phyloP scores from a whole-genome alignment of 1,140 invertebrate genomes.

The Portunus trituberculatus region DNA sequence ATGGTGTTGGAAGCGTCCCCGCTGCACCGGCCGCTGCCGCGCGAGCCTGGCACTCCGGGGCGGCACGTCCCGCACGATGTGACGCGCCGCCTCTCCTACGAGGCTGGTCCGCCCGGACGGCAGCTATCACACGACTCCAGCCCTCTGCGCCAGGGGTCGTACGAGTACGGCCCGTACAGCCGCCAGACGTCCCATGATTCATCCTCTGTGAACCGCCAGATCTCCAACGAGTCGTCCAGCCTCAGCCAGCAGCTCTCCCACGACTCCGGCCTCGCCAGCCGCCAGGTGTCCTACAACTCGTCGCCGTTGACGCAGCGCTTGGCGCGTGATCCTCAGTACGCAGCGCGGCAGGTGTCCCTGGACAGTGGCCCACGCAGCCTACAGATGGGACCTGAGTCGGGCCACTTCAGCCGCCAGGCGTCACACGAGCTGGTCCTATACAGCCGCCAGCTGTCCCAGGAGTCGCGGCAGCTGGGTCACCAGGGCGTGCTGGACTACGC shows the following conservation, averaged over 20 bases:
- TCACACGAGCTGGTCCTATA: conserved; percentile 22
- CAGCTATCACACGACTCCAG: conserved; percentile 58
- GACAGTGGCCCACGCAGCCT: conserved; percentile 2
- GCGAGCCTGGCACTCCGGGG: conserved; percentile 39
- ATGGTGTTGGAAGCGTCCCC: conserved; percentile 43
- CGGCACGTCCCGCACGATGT: neutral
- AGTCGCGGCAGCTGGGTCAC: conserved; percentile 4
- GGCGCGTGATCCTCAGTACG: neutral
- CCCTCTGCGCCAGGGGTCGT: conserved; percentile 43
- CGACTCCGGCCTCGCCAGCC: conserved; percentile 35
- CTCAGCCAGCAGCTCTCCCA: conserved; percentile 52
- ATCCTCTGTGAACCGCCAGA: conserved; percentile 40
- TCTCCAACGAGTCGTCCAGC: conserved; percentile 36
- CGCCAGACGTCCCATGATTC: conserved; percentile 52
- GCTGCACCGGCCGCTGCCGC: conserved; percentile 12
- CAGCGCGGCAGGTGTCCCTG: conserved; percentile 34
- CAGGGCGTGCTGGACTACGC: conserved; percentile 35
- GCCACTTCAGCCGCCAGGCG: conserved; percentile 38
- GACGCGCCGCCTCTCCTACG: conserved; percentile 28
- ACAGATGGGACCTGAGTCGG: conserved; percentile 12
- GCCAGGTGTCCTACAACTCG: conserved; percentile 41
- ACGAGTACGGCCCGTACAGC: conserved; percentile 30
- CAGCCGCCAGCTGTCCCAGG: conserved; percentile 39
- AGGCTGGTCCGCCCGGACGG: neutral
- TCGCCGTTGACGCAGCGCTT: conserved; percentile 24